These are phyloP conservation scores for Typhlomys cinereus DNA, from an alignment of 2,113 vertebrate genomes.

Conservation along the genomic window DNA sequence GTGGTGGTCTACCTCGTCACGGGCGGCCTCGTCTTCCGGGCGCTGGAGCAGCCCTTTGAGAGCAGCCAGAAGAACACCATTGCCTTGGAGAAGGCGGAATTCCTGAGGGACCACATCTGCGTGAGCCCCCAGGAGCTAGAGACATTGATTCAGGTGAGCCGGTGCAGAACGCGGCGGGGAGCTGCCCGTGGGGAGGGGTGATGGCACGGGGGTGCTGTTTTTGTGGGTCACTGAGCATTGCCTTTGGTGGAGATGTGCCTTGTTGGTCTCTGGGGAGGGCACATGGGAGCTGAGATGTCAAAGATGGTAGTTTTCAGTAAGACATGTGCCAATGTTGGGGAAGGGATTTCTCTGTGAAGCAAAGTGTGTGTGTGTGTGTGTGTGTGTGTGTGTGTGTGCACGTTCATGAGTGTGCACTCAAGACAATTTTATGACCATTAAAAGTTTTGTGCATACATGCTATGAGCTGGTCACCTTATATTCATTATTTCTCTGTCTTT, in stretches of 20 bases:
- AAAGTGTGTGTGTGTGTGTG: background rate
- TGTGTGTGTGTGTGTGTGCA: background rate
- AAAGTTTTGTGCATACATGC: background rate
- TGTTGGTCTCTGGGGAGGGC: background rate
- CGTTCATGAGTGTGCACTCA: background rate
- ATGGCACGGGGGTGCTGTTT: fast-evolving
- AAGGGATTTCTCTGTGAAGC: too few species aligned
- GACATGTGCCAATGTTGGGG: background rate
- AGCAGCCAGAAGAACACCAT: constrained; percentile 94
- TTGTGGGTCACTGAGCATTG: background rate
- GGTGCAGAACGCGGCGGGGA: fast-evolving
- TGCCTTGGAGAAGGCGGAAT: constrained; percentile 92
- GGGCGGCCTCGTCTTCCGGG: constrained; percentile 93
- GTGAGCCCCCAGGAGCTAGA: constrained; percentile 93
- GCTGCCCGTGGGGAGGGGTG: background rate
- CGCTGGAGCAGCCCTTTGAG: constrained; percentile 95
- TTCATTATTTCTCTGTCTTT: background rate
- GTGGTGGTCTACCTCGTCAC: constrained; percentile 95
- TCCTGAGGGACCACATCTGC: constrained; percentile 91
- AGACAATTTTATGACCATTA: background rate
- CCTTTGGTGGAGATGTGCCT: fast-evolving
- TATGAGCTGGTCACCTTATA: background rate
- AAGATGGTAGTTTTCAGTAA: background rate
- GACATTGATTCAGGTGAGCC: constrained; percentile 92
- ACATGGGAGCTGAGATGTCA: background rate